Percentiles rank a stretch among this genome's conserved stretches.
Conservation (phyloP, 2,797 vertebrate genomes). For the Pelochelys cantorii region DNA sequence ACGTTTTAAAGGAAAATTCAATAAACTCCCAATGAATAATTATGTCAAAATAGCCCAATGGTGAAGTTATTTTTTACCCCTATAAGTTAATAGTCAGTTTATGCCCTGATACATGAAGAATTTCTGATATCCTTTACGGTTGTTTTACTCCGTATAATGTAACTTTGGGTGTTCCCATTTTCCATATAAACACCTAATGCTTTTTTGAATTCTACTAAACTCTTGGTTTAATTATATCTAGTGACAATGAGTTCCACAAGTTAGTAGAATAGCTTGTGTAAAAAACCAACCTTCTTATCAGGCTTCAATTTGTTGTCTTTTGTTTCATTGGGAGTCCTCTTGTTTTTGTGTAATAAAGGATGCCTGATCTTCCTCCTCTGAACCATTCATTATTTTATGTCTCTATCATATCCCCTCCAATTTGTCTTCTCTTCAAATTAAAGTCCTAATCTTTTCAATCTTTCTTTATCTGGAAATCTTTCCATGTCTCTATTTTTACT, state of each 20-base stretch:
- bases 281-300: not conserved
- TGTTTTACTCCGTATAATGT: not conserved
- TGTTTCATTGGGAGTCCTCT: not conserved
- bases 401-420: not conserved
- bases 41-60: not conserved
- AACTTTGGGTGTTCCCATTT: not conserved
- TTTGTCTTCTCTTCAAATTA: not conserved
- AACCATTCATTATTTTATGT: not conserved
- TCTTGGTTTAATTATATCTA: not conserved
- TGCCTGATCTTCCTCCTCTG: not conserved
- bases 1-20: not conserved
- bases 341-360: not conserved
- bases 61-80: not conserved
- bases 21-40: not conserved
- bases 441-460: not conserved
- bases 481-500: not conserved
- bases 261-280: not conserved
- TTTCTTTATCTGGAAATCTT: not conserved
- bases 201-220: not conserved
- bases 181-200: not conserved
- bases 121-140: slow-evolving; percentile 16
- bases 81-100: not conserved
- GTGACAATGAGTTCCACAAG: not conserved
- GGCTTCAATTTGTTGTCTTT: not conserved
- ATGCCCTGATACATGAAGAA: slow-evolving; percentile 3